A percentile compares a stretch with the other conserved stretches of the same genome.
phyloP scores from a whole-genome alignment of 2,888 invertebrate genomes.

The Microchrysa polita region DNA sequence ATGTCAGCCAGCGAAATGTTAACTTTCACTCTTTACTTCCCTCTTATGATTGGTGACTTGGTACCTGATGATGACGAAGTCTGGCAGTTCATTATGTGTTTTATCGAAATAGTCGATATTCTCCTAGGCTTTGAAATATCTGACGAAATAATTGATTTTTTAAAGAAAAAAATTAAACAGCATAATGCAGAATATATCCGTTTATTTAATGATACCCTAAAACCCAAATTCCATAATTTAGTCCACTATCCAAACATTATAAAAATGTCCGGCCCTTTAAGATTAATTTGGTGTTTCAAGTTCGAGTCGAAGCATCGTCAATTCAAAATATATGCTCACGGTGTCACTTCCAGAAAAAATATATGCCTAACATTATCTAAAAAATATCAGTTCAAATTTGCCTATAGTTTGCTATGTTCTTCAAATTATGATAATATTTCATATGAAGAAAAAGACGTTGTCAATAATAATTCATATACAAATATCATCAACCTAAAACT shows the following conservation, averaged over 20 bases:
- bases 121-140: constrained; percentile 47
- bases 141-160: constrained; percentile 41
- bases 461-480: too few species aligned
- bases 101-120: constrained; percentile 53
- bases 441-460: too few species aligned
- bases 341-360: constrained; percentile 53
- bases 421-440: too few species aligned
- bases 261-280: constrained; percentile 49
- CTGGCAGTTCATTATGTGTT: constrained; percentile 52
- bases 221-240: constrained; percentile 52
- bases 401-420: too few species aligned
- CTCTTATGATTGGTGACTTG: constrained; percentile 53
- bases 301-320: constrained; percentile 52
- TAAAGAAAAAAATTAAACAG: constrained; percentile 43
- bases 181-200: constrained; percentile 47
- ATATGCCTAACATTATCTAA: too few species aligned
- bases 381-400: too few species aligned
- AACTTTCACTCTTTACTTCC: constrained; percentile 51
- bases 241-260: constrained; percentile 51
- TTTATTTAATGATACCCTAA: constrained; percentile 53
- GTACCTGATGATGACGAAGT: constrained; percentile 52
- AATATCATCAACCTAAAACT: too few species aligned
- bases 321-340: constrained; percentile 52
- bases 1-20: constrained; percentile 53
- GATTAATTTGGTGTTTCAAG: constrained; percentile 49